phyloP scores from a whole-genome alignment of 2,888 invertebrate genomes.

The Mythimna lalbum region DNA sequence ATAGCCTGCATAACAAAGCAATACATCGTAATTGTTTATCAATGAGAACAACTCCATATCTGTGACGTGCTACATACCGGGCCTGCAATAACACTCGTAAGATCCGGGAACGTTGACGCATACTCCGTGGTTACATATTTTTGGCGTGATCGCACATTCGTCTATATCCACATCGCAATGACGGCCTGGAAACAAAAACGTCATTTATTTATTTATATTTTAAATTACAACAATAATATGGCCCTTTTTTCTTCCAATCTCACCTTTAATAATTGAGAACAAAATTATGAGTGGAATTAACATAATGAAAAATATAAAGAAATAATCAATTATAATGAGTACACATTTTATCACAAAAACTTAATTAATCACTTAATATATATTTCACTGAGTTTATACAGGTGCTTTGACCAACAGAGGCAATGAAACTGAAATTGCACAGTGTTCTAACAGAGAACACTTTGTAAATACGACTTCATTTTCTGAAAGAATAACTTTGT shows the following conservation, averaged over 20 bases:
- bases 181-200: conserved; percentile 79
- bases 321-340: conserved; percentile 47
- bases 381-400: conserved; percentile 75
- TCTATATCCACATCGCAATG: conserved; percentile 93
- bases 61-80: conserved; percentile 85
- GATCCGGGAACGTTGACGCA: conserved; percentile 94
- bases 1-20: conserved; percentile 88
- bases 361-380: conserved; percentile 67
- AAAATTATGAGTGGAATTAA: conserved; percentile 52
- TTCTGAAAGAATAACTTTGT: not conserved
- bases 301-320: conserved; percentile 52
- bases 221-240: not conserved
- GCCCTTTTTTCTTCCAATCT: not conserved
- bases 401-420: conserved; percentile 69
- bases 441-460: not conserved
- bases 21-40: conserved; percentile 38
- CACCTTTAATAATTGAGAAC: conserved; percentile 66
- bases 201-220: not conserved
- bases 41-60: conserved; percentile 23
- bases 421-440: conserved; percentile 42
- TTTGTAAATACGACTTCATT: not conserved
- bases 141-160: conserved; percentile 92
- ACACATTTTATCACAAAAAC: conserved; percentile 61
- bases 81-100: conserved; percentile 96
- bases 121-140: conserved; percentile 95